A percentile compares a stretch with the other conserved stretches of the same genome.
Conservation (phyloP, 2,113 vertebrate species). For the Notarius lentiginosus region DNA sequence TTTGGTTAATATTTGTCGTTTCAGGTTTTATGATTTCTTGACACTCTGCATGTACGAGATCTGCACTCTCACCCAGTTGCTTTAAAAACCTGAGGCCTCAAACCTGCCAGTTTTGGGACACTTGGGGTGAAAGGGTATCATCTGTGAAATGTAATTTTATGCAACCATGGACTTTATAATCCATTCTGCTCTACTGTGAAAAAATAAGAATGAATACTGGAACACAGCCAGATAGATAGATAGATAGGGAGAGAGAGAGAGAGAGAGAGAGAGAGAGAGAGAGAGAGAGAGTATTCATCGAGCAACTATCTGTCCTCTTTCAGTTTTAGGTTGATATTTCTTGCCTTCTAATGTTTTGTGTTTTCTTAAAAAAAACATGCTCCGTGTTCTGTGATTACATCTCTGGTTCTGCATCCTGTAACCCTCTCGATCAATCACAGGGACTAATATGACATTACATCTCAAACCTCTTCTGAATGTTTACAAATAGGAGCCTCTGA, state of each 20-base stretch:
- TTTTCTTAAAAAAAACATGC: not conserved
- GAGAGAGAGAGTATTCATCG: not conserved
- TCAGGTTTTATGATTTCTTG: not conserved
- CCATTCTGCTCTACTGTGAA: slow-evolving; percentile 11
- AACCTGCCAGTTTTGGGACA: slow-evolving; percentile 2
- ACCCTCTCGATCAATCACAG: slow-evolving; percentile 1
- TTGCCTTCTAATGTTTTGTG: not conserved
- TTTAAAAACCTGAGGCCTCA: slow-evolving; percentile 4
- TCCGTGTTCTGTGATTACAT: not conserved
- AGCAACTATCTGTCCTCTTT: not conserved
- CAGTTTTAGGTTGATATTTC: slow-evolving; percentile 11
- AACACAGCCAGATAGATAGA: slow-evolving; percentile 3
- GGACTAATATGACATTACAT: slow-evolving; percentile 20
- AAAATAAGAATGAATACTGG: slow-evolving; percentile 16
- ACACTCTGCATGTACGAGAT: not conserved
- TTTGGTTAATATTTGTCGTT: not conserved
- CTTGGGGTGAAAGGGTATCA: slow-evolving; percentile 2
- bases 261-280: not conserved
- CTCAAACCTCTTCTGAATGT: slow-evolving; percentile 23
- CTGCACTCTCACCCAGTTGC: not conserved
- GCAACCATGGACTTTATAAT: slow-evolving; percentile 40
- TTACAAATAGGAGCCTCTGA: slow-evolving; percentile 21
- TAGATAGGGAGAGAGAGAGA: slow-evolving; percentile 4
- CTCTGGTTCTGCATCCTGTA: not conserved
- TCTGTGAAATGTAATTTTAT: slow-evolving; percentile 46